Evolutionary conservation across 2,797 vertebrate species (phyloP).

Genomic region (Gastrophryne carolinensis): DNA sequence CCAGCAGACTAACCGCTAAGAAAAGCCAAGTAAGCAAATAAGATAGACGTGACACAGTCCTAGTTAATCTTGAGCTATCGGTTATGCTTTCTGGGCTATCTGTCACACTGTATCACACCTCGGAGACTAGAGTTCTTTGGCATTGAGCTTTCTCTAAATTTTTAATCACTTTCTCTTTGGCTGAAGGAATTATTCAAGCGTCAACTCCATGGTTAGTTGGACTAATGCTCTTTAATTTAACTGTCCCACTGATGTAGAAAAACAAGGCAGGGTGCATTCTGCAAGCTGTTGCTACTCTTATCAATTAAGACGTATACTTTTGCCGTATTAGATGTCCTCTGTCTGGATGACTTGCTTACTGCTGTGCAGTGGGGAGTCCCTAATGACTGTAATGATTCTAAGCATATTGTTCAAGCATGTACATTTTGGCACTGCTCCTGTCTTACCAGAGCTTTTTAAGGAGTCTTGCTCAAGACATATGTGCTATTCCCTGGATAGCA

Average conservation of each 20-base stretch:
- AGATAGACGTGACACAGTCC: not conserved
- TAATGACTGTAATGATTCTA: slow-evolving; percentile 35
- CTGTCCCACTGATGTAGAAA: not conserved
- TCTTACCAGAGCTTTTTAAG: slow-evolving; percentile 12
- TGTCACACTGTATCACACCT: not conserved
- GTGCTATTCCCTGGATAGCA: slow-evolving; percentile 13
- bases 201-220: slow-evolving; percentile 4
- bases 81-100: not conserved
- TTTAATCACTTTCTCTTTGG: slow-evolving; percentile 3
- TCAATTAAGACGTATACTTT: slow-evolving; percentile 26
- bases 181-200: not conserved
- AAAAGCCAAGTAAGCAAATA: not conserved
- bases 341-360: slow-evolving; percentile 6
- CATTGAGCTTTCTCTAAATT: slow-evolving; percentile 7
- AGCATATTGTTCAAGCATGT: slow-evolving; percentile 24
- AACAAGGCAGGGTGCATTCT: slow-evolving; percentile 4
- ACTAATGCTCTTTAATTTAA: not conserved
- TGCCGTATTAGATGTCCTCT: slow-evolving; percentile 4
- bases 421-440: slow-evolving; percentile 29
- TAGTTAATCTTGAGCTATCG: not conserved
- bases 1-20: no score
- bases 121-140: slow-evolving; percentile 26
- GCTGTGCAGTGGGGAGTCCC: slow-evolving; percentile 2
- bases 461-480: slow-evolving; percentile 16
- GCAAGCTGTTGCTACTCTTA: slow-evolving; percentile 9